These are phyloP conservation scores for Taenaris catops DNA, from an alignment of 2,888 invertebrate genomes.

Conservation along the genomic window DNA sequence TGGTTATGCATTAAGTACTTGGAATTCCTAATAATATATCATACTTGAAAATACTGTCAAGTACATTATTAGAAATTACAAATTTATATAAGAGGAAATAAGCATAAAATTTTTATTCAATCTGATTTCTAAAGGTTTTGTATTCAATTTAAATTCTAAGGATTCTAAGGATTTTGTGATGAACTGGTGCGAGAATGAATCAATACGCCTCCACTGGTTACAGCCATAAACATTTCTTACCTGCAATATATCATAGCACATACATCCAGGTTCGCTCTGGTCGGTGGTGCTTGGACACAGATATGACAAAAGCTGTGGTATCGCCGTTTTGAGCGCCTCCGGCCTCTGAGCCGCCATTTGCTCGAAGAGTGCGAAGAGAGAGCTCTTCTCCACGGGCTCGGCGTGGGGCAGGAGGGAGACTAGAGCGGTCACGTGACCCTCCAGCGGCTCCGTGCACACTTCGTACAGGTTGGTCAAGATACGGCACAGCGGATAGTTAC, in stretches of 20 bases:
- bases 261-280: slow-evolving; percentile 60
- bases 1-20: too few species aligned
- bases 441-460: slow-evolving; percentile 91
- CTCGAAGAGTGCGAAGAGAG: slow-evolving; percentile 89
- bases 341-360: slow-evolving; percentile 91
- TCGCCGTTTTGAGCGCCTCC: slow-evolving; percentile 88
- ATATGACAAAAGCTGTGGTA: slow-evolving; percentile 90
- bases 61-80: too few species aligned
- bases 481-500: slow-evolving; percentile 92
- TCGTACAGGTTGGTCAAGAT: slow-evolving; percentile 95
- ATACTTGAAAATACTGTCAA: too few species aligned
- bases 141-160: too few species aligned
- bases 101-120: too few species aligned
- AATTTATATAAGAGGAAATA: too few species aligned
- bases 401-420: slow-evolving; percentile 90
- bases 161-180: too few species aligned
- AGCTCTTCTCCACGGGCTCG: slow-evolving; percentile 91
- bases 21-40: too few species aligned
- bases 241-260: slow-evolving; percentile 69
- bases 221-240: too few species aligned
- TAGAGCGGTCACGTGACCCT: slow-evolving; percentile 90
- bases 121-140: too few species aligned
- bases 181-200: too few species aligned
- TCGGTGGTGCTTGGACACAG: slow-evolving; percentile 69
- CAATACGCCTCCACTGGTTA: too few species aligned